These are phyloP conservation scores for Falco rusticolus DNA, from an alignment of 2,797 vertebrate species.

Conservation along the genomic window DNA sequence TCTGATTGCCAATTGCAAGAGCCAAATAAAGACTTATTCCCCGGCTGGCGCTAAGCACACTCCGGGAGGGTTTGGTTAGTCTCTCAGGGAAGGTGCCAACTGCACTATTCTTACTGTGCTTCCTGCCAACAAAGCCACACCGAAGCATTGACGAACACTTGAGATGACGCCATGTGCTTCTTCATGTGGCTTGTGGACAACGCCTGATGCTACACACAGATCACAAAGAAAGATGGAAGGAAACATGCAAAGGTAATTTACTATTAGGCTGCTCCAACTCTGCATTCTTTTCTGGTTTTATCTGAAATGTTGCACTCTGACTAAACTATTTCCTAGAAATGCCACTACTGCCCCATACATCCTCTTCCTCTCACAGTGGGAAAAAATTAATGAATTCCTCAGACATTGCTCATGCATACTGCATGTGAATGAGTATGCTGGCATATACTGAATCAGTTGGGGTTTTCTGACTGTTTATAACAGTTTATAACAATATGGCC, in stretches of 20 bases:
- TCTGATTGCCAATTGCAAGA: not conserved
- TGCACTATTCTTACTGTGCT: not conserved
- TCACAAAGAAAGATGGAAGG: constrained; percentile 7
- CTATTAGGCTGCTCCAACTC: not conserved
- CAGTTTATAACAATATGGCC: rapidly evolving
- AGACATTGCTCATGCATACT: not conserved
- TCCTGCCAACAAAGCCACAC: constrained; percentile 35
- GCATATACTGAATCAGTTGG: not conserved
- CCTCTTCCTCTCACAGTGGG: not conserved
- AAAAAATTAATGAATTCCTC: not conserved
- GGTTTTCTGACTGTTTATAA: not conserved
- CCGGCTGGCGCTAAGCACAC: not conserved
- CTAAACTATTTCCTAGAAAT: not conserved
- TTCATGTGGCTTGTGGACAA: not conserved
- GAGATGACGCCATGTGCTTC: not conserved
- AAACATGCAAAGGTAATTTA: not conserved
- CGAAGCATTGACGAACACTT: not conserved
- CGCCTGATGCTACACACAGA: not conserved
- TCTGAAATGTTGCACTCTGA: not conserved
- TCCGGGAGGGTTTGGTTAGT: not conserved
- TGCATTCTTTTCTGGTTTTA: not conserved
- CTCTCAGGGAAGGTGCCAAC: not conserved
- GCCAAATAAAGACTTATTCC: not conserved
- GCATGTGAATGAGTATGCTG: not conserved
- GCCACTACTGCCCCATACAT: not conserved